These are phyloP conservation scores for Accipiter cooperii DNA, from an alignment of 2,113 vertebrate genomes.

Conservation along the genomic window DNA sequence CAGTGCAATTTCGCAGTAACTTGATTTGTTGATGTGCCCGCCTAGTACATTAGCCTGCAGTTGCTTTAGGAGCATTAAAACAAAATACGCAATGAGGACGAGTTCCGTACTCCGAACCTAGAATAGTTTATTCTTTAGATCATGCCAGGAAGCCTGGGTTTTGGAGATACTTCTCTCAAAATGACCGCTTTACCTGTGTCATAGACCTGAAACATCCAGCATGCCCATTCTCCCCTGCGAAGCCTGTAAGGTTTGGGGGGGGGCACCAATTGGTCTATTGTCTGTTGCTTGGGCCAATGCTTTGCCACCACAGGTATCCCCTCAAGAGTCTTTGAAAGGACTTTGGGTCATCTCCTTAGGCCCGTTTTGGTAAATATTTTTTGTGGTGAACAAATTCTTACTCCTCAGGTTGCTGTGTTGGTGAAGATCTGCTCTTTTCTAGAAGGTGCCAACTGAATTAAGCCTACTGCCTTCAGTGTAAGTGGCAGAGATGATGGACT, in stretches of 20 bases:
- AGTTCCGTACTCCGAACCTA: neutral
- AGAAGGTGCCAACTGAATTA: neutral
- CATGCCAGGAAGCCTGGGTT: neutral
- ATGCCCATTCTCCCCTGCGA: rapidly evolving
- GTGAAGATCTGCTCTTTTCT: neutral
- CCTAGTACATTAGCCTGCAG: neutral
- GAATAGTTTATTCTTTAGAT: neutral
- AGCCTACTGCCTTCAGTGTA: neutral
- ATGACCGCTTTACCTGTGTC: neutral
- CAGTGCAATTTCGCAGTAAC: neutral
- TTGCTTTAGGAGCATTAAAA: neutral
- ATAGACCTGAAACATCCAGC: neutral
- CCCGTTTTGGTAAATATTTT: neutral
- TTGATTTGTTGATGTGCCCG: neutral
- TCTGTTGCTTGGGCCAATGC: neutral
- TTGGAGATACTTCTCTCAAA: neutral
- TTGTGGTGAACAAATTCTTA: neutral
- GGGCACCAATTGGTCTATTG: rapidly evolving
- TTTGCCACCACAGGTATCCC: neutral
- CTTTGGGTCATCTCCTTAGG: neutral
- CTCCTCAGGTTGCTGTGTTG: neutral
- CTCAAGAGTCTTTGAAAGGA: neutral
- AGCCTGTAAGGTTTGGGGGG: neutral
- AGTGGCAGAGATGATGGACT: neutral
- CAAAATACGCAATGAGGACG: neutral